These are phyloP conservation scores for Balaeniceps rex DNA, from an alignment of 2,113 vertebrate species.

Conservation along the genomic window DNA sequence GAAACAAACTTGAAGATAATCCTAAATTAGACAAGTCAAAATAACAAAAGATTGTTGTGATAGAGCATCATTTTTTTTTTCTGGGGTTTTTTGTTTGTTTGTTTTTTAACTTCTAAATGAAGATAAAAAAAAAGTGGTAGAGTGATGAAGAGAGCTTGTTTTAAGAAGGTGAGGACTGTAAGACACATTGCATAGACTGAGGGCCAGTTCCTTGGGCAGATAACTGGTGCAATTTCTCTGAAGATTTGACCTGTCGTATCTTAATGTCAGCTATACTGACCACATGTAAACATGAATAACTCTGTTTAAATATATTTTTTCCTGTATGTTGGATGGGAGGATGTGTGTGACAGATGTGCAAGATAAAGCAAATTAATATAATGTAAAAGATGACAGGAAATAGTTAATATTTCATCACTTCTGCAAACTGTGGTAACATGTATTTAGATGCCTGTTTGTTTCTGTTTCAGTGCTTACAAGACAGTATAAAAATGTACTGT, in stretches of 20 bases:
- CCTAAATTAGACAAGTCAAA: not conserved
- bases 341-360: not conserved
- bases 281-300: not conserved
- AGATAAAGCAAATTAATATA: not conserved
- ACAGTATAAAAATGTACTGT: conserved; percentile 13
- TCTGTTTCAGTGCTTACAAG: not conserved
- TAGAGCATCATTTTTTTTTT: not conserved
- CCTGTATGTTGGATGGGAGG: not conserved
- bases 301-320: not conserved
- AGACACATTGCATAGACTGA: not conserved
- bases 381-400: not conserved
- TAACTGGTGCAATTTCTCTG: not conserved
- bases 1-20: not conserved
- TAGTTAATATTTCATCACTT: not conserved
- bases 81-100: not conserved
- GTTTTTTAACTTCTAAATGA: not conserved
- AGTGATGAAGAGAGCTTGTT: not conserved
- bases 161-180: not conserved
- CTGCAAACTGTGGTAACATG: not conserved
- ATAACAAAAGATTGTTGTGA: not conserved
- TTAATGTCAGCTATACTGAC: not conserved
- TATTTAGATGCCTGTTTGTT: conserved; percentile 10
- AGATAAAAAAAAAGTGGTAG: not conserved
- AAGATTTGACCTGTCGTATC: not conserved
- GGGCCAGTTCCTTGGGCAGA: not conserved